Evolutionary conservation across 2,888 invertebrate species (phyloP).

Genomic region (Noctua comes): DNA sequence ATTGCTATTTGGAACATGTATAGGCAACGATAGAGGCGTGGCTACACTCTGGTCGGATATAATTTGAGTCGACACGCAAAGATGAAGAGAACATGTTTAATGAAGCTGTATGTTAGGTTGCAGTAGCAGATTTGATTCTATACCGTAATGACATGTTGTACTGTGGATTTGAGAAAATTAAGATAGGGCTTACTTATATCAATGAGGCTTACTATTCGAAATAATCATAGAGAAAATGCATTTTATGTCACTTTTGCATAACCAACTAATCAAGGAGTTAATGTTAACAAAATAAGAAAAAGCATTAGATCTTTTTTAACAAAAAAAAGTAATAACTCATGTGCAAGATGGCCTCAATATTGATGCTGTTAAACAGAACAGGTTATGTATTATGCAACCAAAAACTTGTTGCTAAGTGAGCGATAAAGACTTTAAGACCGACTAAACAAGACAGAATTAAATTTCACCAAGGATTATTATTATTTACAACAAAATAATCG

Average conservation of each 20-base stretch:
- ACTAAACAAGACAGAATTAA: not conserved
- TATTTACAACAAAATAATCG: too few relatives aligned
- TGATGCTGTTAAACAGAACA: not conserved
- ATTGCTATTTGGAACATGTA: slow-evolving; percentile 17
- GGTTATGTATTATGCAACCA: not conserved
- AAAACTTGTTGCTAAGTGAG: slow-evolving; percentile 5
- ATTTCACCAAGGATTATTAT: too few relatives aligned
- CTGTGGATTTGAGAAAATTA: not conserved
- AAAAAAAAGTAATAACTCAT: not conserved
- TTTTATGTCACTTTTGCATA: not conserved
- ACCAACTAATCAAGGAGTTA: too few relatives aligned
- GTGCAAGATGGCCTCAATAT: slow-evolving; percentile 9
- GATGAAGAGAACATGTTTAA: not conserved
- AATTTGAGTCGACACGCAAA: not conserved
- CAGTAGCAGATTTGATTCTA: not conserved
- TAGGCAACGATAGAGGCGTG: not conserved
- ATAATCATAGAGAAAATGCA: not conserved
- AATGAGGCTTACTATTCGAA: not conserved
- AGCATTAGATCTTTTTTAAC: not conserved
- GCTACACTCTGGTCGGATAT: not conserved
- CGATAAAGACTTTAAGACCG: not conserved
- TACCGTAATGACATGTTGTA: too few relatives aligned
- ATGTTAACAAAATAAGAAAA: not conserved
- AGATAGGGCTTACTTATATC: too few relatives aligned
- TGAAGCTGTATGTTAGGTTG: not conserved